These are phyloP conservation scores for Ginglymostoma cirratum DNA, from an alignment of 2,113 vertebrate species.

Conservation along the genomic window DNA sequence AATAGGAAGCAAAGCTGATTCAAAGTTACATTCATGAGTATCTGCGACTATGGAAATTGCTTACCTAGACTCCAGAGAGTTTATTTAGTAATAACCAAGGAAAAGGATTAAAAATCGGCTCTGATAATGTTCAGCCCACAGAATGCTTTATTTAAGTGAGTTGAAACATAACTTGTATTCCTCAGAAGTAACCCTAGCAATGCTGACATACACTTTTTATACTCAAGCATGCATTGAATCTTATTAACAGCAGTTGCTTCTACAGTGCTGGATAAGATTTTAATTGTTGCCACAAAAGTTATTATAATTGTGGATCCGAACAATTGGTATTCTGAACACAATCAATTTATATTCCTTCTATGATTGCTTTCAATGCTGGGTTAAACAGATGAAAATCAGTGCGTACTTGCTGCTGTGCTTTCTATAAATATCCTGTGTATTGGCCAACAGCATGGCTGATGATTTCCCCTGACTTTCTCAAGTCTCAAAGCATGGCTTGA, in stretches of 20 bases:
- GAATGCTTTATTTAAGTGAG: not conserved
- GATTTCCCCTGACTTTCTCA: constrained; percentile 7
- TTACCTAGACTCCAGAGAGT: constrained; percentile 2
- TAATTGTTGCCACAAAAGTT: not conserved
- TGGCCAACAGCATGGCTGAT: constrained; percentile 19
- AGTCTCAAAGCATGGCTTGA: constrained; percentile 18
- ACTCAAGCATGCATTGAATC: not conserved
- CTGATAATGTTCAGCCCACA: not conserved
- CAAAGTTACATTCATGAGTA: constrained; percentile 23
- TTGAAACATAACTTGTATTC: constrained; percentile 17
- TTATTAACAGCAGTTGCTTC: not conserved
- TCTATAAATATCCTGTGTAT: not conserved
- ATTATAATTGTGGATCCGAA: not conserved
- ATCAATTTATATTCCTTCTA: constrained; percentile 13
- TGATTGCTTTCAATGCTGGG: constrained; percentile 4
- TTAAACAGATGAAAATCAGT: constrained; percentile 32
- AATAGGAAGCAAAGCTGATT: constrained; percentile 24
- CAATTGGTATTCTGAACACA: not conserved
- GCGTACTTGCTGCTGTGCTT: not conserved
- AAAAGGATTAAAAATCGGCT: constrained; percentile 22
- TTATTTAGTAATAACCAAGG: constrained; percentile 18
- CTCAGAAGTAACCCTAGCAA: not conserved
- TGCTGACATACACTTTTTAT: not conserved
- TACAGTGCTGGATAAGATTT: not conserved
- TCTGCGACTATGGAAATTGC: constrained; percentile 14